A percentile compares a stretch with the other conserved stretches of the same genome.
These are phyloP conservation scores for Macrotrachela quadricornifera DNA, from an alignment of 1,140 invertebrate genomes.

Conservation along the genomic window DNA sequence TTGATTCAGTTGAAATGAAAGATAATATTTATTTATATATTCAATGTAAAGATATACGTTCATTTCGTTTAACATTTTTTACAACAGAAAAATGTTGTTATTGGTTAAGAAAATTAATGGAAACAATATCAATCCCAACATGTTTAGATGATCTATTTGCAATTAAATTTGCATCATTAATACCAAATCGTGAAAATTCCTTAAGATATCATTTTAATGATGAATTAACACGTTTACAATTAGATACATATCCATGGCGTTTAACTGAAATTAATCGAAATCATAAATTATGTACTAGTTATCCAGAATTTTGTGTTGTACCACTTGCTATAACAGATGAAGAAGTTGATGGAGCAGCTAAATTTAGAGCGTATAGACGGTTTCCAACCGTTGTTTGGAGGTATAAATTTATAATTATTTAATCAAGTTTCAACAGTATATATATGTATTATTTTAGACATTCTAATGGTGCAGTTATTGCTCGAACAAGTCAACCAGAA, in stretches of 20 bases:
- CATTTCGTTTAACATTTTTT: too few relatives aligned
- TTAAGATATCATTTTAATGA: not conserved
- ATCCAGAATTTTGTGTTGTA: conserved; percentile 65
- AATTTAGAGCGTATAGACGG: conserved; percentile 60
- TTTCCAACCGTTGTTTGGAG: conserved; percentile 83
- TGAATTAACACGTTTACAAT: conserved; percentile 3
- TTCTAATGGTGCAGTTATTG: conserved; percentile 69
- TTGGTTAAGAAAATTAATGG: too few relatives aligned
- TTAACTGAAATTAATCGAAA: not conserved
- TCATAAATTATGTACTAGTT: conserved; percentile 45
- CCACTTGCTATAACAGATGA: conserved; percentile 63
- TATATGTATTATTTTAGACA: conserved; percentile 37
- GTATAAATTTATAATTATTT: conserved; percentile 26
- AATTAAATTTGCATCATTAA: too few relatives aligned
- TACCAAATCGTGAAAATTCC: too few relatives aligned
- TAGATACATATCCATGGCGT: not conserved
- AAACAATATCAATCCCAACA: too few relatives aligned
- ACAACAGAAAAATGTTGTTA: too few relatives aligned
- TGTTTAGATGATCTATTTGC: too few relatives aligned
- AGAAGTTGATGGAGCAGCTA: conserved; percentile 52
- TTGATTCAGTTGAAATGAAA: too few relatives aligned
- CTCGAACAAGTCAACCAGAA: conserved; percentile 72
- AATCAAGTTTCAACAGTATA: not conserved
- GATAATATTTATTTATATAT: too few relatives aligned
- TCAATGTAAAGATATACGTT: too few relatives aligned